Percentiles rank a stretch among this genome's conserved stretches.
Evolutionary conservation across 2,113 vertebrate species (phyloP).

Genomic region (Amblyornis subalaris): DNA sequence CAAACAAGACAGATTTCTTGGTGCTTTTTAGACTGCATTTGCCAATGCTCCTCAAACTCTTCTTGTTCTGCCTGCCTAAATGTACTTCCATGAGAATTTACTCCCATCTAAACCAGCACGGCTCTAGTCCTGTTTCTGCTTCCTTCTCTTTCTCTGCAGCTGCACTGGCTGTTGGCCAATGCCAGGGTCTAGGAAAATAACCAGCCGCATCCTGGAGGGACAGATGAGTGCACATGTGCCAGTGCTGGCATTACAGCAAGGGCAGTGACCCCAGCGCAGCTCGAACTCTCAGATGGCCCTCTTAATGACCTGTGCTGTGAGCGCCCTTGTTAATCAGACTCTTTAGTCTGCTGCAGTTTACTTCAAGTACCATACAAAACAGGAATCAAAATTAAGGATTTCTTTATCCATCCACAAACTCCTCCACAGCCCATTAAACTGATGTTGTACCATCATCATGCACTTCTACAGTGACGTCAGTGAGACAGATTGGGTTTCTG

Average conservation of each 20-base stretch:
- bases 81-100: fast-evolving
- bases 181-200: neutral
- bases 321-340: neutral
- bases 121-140: neutral
- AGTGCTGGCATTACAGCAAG: neutral
- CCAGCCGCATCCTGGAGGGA: neutral
- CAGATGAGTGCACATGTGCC: fast-evolving
- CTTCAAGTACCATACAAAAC: neutral
- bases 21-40: neutral
- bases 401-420: neutral
- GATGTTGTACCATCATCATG: fast-evolving
- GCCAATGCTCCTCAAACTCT: neutral
- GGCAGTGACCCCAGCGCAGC: neutral
- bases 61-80: neutral
- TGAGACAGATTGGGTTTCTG: neutral
- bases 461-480: neutral
- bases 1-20: neutral
- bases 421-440: neutral
- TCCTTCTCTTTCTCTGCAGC: neutral
- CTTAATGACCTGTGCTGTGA: neutral
- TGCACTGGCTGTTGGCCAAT: neutral
- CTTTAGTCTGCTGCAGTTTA: neutral
- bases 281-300: neutral
- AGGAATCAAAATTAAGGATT: neutral
- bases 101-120: neutral